A percentile compares a stretch with the other conserved stretches of the same genome.
phyloP scores from a whole-genome alignment of 1,140 invertebrate genomes.

The Caenorhabditis brenneri region DNA sequence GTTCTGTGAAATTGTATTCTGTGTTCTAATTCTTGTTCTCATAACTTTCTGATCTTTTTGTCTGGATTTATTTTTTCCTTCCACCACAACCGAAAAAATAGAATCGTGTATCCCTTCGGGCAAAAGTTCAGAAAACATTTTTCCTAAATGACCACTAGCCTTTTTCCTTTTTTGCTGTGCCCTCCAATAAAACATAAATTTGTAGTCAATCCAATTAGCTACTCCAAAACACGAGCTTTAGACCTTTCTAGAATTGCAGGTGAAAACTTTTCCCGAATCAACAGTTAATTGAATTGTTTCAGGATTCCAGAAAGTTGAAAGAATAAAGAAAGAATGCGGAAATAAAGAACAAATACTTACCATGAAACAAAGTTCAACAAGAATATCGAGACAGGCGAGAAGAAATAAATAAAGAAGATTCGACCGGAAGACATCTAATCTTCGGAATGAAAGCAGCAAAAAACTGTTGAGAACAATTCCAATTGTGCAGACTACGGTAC shows the following conservation, averaged over 20 bases:
- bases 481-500: neutral
- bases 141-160: neutral
- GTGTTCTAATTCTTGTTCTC: too few relatives aligned
- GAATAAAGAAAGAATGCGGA: neutral
- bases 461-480: slow-evolving; percentile 38
- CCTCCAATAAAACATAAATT: slow-evolving; percentile 8
- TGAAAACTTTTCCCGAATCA: neutral
- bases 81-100: too few relatives aligned
- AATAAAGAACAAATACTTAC: neutral
- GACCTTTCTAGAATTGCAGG: neutral
- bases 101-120: too few relatives aligned
- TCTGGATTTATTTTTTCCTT: too few relatives aligned
- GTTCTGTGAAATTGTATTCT: too few relatives aligned
- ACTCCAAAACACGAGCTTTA: neutral
- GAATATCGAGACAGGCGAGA: slow-evolving; percentile 38
- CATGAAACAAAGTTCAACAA: slow-evolving; percentile 41
- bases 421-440: neutral
- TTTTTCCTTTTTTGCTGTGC: neutral
- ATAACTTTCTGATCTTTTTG: too few relatives aligned
- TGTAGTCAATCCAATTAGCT: neutral
- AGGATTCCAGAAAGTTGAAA: too few relatives aligned
- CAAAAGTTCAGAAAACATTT: neutral
- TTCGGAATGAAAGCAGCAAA: slow-evolving; percentile 1
- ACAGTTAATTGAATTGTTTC: slow-evolving; percentile 10
- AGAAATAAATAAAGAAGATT: slow-evolving; percentile 39